phyloP scores from a whole-genome alignment of 2,797 vertebrate species.

The Echiichthys vipera region DNA sequence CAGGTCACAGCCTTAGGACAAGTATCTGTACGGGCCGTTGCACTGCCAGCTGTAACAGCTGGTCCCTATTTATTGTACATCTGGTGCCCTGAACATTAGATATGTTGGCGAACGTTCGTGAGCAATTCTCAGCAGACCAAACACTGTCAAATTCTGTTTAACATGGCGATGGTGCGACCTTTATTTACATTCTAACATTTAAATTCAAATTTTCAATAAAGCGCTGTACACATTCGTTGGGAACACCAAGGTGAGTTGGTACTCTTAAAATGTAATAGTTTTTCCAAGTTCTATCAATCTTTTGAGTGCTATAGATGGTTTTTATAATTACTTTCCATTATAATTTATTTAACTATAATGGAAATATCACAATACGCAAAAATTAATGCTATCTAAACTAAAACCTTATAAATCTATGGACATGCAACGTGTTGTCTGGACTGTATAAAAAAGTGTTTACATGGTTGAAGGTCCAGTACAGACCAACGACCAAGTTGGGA shows the following conservation, averaged over 20 bases:
- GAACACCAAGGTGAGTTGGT: too few relatives aligned
- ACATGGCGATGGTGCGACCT: conserved; percentile 25
- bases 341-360: not conserved
- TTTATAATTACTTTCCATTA: too few relatives aligned
- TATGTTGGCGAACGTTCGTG: conserved; percentile 7
- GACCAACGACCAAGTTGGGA: too few relatives aligned
- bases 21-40: conserved; percentile 11
- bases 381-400: not conserved
- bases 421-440: too few relatives aligned
- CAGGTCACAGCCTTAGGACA: conserved; percentile 18
- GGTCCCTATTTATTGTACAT: conserved; percentile 19
- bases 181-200: too few relatives aligned
- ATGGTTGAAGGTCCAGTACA: too few relatives aligned
- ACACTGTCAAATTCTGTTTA: conserved; percentile 15
- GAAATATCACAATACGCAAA: not conserved
- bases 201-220: conserved; percentile 7
- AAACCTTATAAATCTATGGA: not conserved
- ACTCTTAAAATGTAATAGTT: too few relatives aligned
- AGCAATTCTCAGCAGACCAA: conserved; percentile 18
- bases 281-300: too few relatives aligned
- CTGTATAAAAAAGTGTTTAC: too few relatives aligned
- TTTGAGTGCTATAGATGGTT: too few relatives aligned
- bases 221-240: not conserved
- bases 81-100: conserved; percentile 9
- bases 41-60: conserved; percentile 25